Base-by-base conservation (phyloP, 2,113 vertebrate species). In the Peromyscus californicus region DNA sequence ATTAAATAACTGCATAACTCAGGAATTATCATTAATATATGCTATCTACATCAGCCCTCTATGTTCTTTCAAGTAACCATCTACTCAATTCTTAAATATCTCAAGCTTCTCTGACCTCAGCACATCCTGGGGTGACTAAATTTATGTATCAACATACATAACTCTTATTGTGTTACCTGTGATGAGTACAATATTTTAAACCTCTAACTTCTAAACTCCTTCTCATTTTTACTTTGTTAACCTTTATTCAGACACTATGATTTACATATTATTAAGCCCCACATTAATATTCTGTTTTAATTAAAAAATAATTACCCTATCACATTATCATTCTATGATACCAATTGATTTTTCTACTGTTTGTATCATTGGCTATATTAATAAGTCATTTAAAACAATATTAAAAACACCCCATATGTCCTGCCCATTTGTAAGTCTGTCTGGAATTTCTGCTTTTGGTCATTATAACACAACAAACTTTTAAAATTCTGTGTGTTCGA, bases 341-440 rank as follows among this genome's bases (percentile, higher is more conserved):
- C 16, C 42, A 7, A 48, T 80, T 51, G 7, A 57, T 36, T 89
- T 36, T 54, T 26, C 7, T 83, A 15, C 31, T 51, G 4, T 17
- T 31, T 6, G 80, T 19, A 57, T 0, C 13, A 39, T 16, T 39
- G 22, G 0, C 0, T 8, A 10, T 79, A 45, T 42, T 22, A 7
- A 9, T 88, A 36, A 57, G 22, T 93, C 22, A 33, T 93, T 70
- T n/a, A 75, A 29, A 51, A 39, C 72, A 72, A 74, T 82, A 17
- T 29, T 61, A 16, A 42, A 86, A 74, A 82, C n/a, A n/a, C n/a
- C 10, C n/a, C n/a, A n/a, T 6, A 42, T 24, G 4, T 48, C 26
- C 36, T 75, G 1, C 7, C 21, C 6, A 42, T 51, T 82, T 93
- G 24, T 29, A 63, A 90, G 5, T n/a, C 5, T 70, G 4, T 48